Evolutionary conservation across 2,113 vertebrate genomes (phyloP).

Genomic region (Rynchops niger): DNA sequence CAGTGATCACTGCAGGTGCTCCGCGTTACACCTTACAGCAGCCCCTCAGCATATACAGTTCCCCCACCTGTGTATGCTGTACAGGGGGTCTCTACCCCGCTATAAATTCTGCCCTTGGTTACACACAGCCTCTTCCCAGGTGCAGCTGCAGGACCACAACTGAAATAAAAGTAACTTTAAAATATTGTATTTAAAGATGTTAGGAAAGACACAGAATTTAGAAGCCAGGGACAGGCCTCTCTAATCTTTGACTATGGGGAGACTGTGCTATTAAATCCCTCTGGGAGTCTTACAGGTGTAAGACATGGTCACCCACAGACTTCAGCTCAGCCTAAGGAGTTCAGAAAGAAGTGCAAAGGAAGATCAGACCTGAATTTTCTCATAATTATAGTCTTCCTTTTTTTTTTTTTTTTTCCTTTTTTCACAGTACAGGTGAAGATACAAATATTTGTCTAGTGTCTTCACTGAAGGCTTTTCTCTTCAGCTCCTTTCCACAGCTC

Average conservation of each 20-base stretch:
- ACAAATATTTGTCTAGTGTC: not conserved
- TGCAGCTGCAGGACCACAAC: not conserved
- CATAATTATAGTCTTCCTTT: not conserved
- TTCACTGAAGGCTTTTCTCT: not conserved
- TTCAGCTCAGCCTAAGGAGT: not conserved
- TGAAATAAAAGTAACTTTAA: not conserved
- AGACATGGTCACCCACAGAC: not conserved
- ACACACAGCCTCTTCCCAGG: not conserved
- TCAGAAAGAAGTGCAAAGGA: not conserved
- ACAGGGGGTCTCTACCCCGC: not conserved
- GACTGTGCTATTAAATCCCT: not conserved
- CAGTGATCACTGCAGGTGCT: not conserved
- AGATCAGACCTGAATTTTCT: not conserved
- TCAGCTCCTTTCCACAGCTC: not conserved
- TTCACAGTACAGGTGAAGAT: not conserved
- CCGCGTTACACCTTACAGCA: not conserved
- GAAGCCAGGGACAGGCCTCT: not conserved
- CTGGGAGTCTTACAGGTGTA: not conserved
- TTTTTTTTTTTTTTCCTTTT: rapidly evolving
- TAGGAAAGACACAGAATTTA: not conserved
- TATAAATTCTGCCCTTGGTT: not conserved
- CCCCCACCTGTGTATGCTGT: rapidly evolving
- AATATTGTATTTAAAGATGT: not conserved
- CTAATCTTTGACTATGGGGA: not conserved
- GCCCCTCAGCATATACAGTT: not conserved